Conservation (phyloP, 2,113 vertebrate genomes). For the Corythaeola cristata region DNA sequence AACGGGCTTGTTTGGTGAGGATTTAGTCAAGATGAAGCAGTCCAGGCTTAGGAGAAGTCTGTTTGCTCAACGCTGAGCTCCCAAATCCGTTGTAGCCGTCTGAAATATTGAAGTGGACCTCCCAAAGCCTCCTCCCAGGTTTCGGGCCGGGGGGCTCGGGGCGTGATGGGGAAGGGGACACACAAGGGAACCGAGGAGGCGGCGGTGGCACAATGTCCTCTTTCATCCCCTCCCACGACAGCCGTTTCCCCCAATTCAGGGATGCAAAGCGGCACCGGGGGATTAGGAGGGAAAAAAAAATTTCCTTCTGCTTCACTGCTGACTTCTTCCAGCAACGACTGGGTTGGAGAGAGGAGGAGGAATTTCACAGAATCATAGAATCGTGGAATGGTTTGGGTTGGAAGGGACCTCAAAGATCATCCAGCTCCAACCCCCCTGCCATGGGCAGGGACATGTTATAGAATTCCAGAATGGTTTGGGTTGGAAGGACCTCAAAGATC, state of each 20-base stretch:
- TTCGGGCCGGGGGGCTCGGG: background rate
- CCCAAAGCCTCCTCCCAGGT: background rate
- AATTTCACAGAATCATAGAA: too few species aligned
- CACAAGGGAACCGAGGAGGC: background rate
- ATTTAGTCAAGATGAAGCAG: slow-evolving; percentile 54
- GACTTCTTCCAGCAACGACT: background rate
- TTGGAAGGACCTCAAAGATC: too few species aligned
- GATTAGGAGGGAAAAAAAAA: too few species aligned
- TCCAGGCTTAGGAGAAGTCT: slow-evolving; percentile 14
- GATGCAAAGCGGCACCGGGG: background rate
- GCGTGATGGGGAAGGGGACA: background rate
- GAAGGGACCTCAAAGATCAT: too few species aligned
- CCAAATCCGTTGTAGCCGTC: background rate
- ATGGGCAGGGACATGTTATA: too few species aligned
- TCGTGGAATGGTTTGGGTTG: too few species aligned
- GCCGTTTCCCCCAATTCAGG: background rate
- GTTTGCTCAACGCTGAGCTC: slow-evolving; percentile 30
- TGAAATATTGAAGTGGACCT: slow-evolving; percentile 26
- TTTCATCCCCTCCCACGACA: background rate
- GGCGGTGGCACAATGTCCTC: background rate
- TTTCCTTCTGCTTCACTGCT: background rate
- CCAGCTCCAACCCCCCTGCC: too few species aligned
- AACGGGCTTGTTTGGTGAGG: slow-evolving; percentile 27
- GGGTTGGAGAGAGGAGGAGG: background rate
- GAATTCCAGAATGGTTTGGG: too few species aligned